Evolutionary conservation across 2,797 vertebrate genomes (phyloP).

Genomic region (Enteromius argenteus): DNA sequence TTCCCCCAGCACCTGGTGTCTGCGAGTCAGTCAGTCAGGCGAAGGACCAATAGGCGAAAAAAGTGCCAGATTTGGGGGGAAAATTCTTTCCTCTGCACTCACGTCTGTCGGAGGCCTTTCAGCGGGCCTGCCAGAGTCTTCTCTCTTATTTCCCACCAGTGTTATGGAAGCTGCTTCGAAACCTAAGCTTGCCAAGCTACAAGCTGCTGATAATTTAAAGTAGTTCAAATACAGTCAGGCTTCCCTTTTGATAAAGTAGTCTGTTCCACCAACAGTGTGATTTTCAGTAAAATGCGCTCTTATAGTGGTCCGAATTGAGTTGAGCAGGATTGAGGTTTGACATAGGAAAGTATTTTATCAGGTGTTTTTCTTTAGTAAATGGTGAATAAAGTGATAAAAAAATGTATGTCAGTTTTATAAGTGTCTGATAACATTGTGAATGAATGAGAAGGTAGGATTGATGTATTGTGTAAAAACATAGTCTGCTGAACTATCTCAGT

Average conservation of each 20-base stretch:
- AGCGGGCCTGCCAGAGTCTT: slow-evolving; percentile 57
- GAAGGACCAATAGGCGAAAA: slow-evolving; percentile 42
- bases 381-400: not conserved
- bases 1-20: slow-evolving; percentile 62
- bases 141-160: slow-evolving; percentile 18
- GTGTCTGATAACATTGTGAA: not conserved
- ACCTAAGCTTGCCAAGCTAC: slow-evolving; percentile 21
- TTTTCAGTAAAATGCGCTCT: not conserved
- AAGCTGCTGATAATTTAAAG: slow-evolving; percentile 19
- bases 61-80: slow-evolving; percentile 61
- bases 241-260: slow-evolving; percentile 23
- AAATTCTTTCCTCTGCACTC: slow-evolving; percentile 69
- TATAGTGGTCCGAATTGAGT: not conserved
- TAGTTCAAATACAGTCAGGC: slow-evolving; percentile 10
- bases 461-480: slow-evolving; percentile 1
- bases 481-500: not conserved
- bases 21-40: slow-evolving; percentile 31
- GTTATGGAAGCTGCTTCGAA: slow-evolving; percentile 21
- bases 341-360: not conserved
- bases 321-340: not conserved
- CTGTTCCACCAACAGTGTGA: not conserved
- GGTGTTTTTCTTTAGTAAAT: not conserved
- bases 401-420: not conserved
- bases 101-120: slow-evolving; percentile 63
- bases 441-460: not conserved